Conservation (phyloP, 2,797 vertebrate genomes). For the Xenentodon cancila region DNA sequence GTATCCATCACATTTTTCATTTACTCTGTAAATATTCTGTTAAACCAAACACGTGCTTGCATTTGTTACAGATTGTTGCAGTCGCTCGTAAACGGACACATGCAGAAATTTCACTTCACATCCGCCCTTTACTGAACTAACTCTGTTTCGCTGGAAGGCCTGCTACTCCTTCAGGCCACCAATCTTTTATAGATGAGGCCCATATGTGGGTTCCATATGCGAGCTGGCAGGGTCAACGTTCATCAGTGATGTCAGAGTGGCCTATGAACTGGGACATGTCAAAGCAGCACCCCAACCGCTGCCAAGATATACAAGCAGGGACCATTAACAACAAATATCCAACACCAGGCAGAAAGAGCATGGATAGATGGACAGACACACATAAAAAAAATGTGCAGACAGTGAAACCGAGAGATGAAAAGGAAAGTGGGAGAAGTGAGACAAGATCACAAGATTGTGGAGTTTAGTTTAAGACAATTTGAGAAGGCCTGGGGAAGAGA, state of each 20-base stretch:
- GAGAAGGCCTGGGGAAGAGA: slow-evolving; percentile 47
- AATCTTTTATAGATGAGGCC: slow-evolving; percentile 76
- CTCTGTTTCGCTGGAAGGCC: slow-evolving; percentile 41
- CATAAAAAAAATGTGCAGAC: slow-evolving; percentile 9
- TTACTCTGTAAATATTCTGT: neutral
- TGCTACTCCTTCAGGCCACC: slow-evolving; percentile 51
- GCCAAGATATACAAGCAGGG: slow-evolving; percentile 64
- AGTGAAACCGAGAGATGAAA: slow-evolving; percentile 59
- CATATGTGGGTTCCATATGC: slow-evolving; percentile 78
- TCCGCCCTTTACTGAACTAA: slow-evolving; percentile 42
- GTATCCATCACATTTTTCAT: neutral
- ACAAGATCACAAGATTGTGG: slow-evolving; percentile 61
- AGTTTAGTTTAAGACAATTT: slow-evolving; percentile 62
- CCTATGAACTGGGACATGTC: slow-evolving; percentile 70
- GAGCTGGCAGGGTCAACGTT: slow-evolving; percentile 64
- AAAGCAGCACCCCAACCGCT: slow-evolving; percentile 57
- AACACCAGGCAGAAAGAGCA: slow-evolving; percentile 60
- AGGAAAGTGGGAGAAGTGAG: slow-evolving; percentile 53
- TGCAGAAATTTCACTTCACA: slow-evolving; percentile 47
- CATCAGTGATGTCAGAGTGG: slow-evolving; percentile 57
- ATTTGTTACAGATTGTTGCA: slow-evolving; percentile 11
- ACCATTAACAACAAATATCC: slow-evolving; percentile 65
- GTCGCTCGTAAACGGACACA: slow-evolving; percentile 8
- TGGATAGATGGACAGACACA: slow-evolving; percentile 42
- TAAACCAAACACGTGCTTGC: neutral